Percentiles rank a stretch among this genome's conserved stretches.
Evolutionary conservation across 2,797 vertebrate species (phyloP).

Genomic region (Huso huso): DNA sequence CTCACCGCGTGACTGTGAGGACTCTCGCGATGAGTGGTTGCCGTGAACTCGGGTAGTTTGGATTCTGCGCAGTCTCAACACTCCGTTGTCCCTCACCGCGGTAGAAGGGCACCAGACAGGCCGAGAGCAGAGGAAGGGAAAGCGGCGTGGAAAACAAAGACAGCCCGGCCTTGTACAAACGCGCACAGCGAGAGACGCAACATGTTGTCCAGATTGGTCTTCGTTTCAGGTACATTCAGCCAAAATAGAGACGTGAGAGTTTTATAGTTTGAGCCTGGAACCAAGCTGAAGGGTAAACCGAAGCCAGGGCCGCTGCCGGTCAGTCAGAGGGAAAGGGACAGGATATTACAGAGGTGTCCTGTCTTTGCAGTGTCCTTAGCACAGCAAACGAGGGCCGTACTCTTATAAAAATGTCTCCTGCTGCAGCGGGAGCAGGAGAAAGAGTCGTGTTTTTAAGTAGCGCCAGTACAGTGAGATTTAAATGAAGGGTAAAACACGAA

Average conservation of each 20-base stretch:
- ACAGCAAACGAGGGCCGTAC: too few relatives aligned
- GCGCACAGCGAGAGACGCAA: background rate
- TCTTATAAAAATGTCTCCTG: too few relatives aligned
- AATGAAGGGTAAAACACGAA: too few relatives aligned
- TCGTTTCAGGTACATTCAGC: slow-evolving; percentile 13
- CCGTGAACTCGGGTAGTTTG: background rate
- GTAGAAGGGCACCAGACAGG: slow-evolving; percentile 9
- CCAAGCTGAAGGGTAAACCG: background rate
- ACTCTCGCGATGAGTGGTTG: slow-evolving; percentile 4
- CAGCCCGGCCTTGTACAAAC: background rate
- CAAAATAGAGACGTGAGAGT: background rate
- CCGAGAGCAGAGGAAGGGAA: background rate
- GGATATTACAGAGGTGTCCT: too few relatives aligned
- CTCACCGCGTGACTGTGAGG: too few relatives aligned
- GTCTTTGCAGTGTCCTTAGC: too few relatives aligned
- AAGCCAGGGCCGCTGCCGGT: too few relatives aligned
- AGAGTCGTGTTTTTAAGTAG: too few relatives aligned
- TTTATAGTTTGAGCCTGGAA: background rate
- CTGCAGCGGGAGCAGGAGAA: too few relatives aligned
- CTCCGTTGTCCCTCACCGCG: slow-evolving; percentile 1
- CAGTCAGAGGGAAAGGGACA: background rate
- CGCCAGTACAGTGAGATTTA: too few relatives aligned
- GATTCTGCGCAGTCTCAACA: slow-evolving; percentile 1
- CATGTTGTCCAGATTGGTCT: slow-evolving; percentile 20
- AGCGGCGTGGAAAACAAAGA: background rate